Percentiles rank a stretch among this genome's conserved stretches.
Evolutionary conservation across 2,113 vertebrate genomes (phyloP).

Genomic region (Buteo buteo): DNA sequence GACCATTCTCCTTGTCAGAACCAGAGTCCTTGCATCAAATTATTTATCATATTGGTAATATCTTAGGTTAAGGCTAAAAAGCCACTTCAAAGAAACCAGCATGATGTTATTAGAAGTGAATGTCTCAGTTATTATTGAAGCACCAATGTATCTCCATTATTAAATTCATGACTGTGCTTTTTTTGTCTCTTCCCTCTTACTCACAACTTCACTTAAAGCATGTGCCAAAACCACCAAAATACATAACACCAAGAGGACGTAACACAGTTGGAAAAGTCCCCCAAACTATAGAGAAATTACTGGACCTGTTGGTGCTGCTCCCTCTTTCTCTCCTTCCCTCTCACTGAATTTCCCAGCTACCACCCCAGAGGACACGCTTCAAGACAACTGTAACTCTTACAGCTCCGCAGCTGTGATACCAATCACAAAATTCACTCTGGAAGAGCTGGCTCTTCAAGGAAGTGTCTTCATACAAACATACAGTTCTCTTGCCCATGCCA

Average conservation of each 20-base stretch:
- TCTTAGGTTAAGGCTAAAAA: not conserved
- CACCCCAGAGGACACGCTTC: not conserved
- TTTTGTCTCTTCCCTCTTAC: not conserved
- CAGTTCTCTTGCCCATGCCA: accelerated
- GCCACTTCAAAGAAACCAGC: not conserved
- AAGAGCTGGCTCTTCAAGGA: not conserved
- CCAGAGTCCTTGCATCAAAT: not conserved
- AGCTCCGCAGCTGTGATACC: accelerated
- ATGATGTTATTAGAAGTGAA: not conserved
- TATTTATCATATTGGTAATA: not conserved
- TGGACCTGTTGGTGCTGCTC: not conserved
- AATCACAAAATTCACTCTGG: not conserved
- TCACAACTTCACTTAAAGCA: not conserved
- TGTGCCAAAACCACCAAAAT: not conserved
- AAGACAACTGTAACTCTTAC: not conserved
- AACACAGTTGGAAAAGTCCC: not conserved
- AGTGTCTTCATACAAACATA: not conserved
- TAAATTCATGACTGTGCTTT: not conserved
- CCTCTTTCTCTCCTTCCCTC: not conserved
- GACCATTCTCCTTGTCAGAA: not conserved
- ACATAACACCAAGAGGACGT: not conserved
- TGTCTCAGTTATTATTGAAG: not conserved
- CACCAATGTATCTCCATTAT: not conserved
- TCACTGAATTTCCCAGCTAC: not conserved
- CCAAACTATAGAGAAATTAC: not conserved